Evolutionary conservation across 1,140 invertebrate species (phyloP).

Genomic region (Dinothrombium tinctorium): DNA sequence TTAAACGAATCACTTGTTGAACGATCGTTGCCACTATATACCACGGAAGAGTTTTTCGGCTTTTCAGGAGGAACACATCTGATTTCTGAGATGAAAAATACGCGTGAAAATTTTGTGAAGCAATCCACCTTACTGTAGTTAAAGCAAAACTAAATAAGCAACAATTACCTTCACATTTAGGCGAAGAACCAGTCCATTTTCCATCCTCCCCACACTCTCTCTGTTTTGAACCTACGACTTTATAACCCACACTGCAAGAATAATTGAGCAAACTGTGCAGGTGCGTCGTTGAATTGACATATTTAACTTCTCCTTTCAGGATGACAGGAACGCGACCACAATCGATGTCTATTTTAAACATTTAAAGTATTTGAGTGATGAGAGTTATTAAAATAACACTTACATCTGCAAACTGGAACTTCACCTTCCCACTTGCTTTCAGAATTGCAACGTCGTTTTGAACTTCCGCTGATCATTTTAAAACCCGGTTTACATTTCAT

Average conservation of each 20-base stretch:
- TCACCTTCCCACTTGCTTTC: constrained; percentile 54
- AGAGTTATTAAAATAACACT: too few relatives aligned
- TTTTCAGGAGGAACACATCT: constrained; percentile 53
- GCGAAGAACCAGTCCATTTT: constrained; percentile 54
- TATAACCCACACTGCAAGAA: constrained; percentile 50
- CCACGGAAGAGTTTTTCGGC: constrained; percentile 53
- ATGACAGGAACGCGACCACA: constrained; percentile 59
- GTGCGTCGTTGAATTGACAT: constrained; percentile 48
- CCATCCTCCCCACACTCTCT: constrained; percentile 45
- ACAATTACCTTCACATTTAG: constrained; percentile 77
- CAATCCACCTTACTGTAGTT: too few relatives aligned
- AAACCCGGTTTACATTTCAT: constrained; percentile 68
- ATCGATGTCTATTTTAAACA: too few relatives aligned
- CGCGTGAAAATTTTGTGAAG: too few relatives aligned
- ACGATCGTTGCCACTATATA: constrained; percentile 57
- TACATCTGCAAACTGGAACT: constrained; percentile 59
- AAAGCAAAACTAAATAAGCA: too few relatives aligned
- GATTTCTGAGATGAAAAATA: too few relatives aligned
- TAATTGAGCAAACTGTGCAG: constrained; percentile 51
- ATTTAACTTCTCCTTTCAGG: constrained; percentile 47
- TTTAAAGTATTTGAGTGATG: too few relatives aligned
- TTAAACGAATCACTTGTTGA: constrained; percentile 40
- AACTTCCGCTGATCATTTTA: constrained; percentile 40
- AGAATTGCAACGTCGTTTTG: constrained; percentile 33
- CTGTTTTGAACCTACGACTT: constrained; percentile 36